Evolutionary conservation across 1,140 invertebrate species (phyloP), one percentile per base, ranked within the genome.

Genomic region (Papilio xuthus): DNA sequence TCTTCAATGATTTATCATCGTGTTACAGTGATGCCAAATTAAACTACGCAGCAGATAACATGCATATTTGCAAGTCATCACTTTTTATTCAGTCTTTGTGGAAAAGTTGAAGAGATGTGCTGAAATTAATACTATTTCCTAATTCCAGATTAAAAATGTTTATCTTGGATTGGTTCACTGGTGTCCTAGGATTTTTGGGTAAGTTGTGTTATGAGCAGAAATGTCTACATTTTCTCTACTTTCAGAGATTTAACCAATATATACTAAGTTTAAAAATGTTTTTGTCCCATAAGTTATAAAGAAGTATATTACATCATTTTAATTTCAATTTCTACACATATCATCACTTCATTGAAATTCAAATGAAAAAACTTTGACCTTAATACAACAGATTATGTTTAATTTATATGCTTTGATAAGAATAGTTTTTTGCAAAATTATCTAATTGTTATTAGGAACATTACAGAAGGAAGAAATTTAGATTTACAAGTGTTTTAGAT

Each of bases 81-180:
- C 74, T 81, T 73, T 85, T 75, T 77, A 79, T 86, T 78, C 79
- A 80, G 83, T 87, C 89, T 90, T 92, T 90, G 84, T 89, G 85
- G 85, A 86, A 79, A 81, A 85, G 79, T 28, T 67, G 13, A 75
- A 82, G 32, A 78, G 81, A 85, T 84, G 76, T 84, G 74, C 50
- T 88, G 78, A 85, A 81, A 82, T 67, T 88, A 86, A 88, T 82
- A 53, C 79, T 77, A 81, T 84, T 85, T 86, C 81, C 60, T 85
- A 84, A 80, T 93, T 93, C 79, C 89, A 93, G 91, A 92, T 90
- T 90, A 88, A 96, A 95, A 95, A 99, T 99, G 98, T 99, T 99
- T 96, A 96, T 99, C 94, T 98, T 97, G 97, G 98, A 99, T 92
- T 99, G 98, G 98, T 98, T 99, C 93, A 97, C 98, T 89, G 98